These are phyloP conservation scores for Drosophila baimaii DNA, from an alignment of 1,140 invertebrate species.

Conservation along the genomic window DNA sequence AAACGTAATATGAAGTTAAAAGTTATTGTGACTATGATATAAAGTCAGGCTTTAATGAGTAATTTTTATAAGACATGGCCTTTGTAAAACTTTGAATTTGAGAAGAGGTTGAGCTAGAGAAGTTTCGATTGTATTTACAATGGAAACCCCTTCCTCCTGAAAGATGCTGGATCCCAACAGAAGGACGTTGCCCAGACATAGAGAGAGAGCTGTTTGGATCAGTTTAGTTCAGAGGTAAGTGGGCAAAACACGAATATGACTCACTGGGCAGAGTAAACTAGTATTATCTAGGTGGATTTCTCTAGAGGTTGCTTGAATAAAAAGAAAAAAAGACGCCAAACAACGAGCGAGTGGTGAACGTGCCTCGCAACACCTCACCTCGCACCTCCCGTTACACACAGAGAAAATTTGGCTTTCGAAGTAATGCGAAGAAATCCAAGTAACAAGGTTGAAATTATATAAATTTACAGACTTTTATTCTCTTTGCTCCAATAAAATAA, in stretches of 20 bases:
- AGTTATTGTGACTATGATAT: background rate
- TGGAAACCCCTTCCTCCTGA: background rate
- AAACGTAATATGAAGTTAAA: background rate
- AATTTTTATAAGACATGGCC: conserved; percentile 6
- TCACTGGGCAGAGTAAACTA: conserved; percentile 60
- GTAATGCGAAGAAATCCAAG: background rate
- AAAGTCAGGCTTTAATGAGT: background rate
- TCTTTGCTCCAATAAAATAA: too few relatives aligned
- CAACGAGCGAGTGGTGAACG: conserved; percentile 41
- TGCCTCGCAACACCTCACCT: conserved; percentile 52
- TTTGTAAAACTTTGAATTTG: background rate
- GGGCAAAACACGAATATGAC: conserved; percentile 57
- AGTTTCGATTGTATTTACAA: conserved; percentile 27
- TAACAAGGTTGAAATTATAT: background rate
- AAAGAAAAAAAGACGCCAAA: conserved; percentile 32
- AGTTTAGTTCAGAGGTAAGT: conserved; percentile 52
- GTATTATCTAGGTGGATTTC: conserved; percentile 54
- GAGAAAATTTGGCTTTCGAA: background rate
- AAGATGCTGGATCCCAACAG: background rate
- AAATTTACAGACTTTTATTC: background rate
- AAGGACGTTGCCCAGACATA: background rate
- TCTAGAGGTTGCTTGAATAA: conserved; percentile 50
- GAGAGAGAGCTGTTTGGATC: conserved; percentile 35
- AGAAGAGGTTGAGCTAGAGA: background rate
- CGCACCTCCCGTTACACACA: conserved; percentile 26